Percentiles rank a stretch among this genome's conserved stretches.
Evolutionary conservation across 1,140 invertebrate species (phyloP).

Genomic region (Meteorus sp.): DNA sequence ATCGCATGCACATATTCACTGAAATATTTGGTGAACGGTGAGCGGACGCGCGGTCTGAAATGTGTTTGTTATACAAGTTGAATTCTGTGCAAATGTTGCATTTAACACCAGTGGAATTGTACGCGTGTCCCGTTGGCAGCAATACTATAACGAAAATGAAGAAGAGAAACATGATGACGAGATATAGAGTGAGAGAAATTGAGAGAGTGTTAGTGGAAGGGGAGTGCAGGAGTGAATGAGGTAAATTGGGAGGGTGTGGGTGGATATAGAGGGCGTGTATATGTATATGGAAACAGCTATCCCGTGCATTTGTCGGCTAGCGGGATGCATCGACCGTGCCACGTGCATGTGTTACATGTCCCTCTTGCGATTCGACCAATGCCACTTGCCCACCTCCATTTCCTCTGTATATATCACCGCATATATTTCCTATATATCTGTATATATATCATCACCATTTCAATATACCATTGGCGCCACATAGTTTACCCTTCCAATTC

Average conservation of each 20-base stretch:
- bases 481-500: background rate
- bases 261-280: conserved; percentile 5
- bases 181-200: conserved; percentile 4
- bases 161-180: conserved; percentile 15
- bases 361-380: conserved; percentile 28
- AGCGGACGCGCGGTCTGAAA: too few species aligned
- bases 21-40: conserved; percentile 15
- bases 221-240: conserved; percentile 31
- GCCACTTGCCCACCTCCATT: conserved; percentile 27
- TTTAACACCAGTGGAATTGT: conserved; percentile 51
- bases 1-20: conserved; percentile 38
- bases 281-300: conserved; percentile 20
- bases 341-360: conserved; percentile 55
- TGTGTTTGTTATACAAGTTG: too few species aligned
- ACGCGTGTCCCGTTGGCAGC: conserved; percentile 33
- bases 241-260: conserved; percentile 22
- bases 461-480: conserved; percentile 2
- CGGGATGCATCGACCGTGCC: conserved; percentile 55
- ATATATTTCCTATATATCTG: too few species aligned
- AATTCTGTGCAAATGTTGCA: conserved; percentile 46
- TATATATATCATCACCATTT: background rate
- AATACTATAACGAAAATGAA: background rate
- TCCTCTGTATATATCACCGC: conserved; percentile 5
- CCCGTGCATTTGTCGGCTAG: conserved; percentile 24
- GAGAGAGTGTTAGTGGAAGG: conserved; percentile 23